Evolutionary conservation across 2,113 vertebrate genomes (phyloP).

Genomic region (Ictidomys tridecemlineatus): DNA sequence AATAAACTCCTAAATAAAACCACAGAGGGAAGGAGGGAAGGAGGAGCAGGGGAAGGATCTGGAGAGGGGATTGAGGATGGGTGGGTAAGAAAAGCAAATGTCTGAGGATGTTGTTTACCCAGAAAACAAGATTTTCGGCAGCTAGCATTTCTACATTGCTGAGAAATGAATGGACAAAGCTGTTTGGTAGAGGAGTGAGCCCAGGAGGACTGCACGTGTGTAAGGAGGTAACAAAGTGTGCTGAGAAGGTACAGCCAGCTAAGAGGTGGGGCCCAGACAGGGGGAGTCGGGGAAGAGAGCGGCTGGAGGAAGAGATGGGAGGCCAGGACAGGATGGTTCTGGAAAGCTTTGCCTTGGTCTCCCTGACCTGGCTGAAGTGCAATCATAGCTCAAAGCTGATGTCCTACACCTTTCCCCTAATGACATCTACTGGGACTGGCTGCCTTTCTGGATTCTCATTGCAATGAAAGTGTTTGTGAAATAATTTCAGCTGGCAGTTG

Average conservation of each 20-base stretch:
- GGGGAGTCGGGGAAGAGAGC: background rate
- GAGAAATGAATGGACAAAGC: conserved; percentile 10
- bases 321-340: background rate
- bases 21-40: background rate
- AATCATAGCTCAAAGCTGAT: background rate
- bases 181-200: background rate
- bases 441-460: background rate
- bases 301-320: background rate
- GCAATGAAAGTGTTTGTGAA: background rate
- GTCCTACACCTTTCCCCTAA: background rate
- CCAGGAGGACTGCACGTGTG: background rate
- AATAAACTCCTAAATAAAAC: conserved; percentile 76
- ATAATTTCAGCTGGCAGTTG: background rate
- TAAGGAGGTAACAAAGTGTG: background rate
- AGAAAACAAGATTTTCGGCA: conserved; percentile 52
- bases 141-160: conserved; percentile 67
- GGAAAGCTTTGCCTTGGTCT: background rate
- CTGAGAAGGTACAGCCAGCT: background rate
- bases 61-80: background rate
- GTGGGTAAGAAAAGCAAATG: background rate
- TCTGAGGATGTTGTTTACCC: conserved; percentile 54
- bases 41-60: background rate
- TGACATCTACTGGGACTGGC: background rate
- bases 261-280: background rate
- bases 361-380: background rate